phyloP scores from a whole-genome alignment of 2,888 invertebrate genomes.

The Leptopilina drosophilae region DNA sequence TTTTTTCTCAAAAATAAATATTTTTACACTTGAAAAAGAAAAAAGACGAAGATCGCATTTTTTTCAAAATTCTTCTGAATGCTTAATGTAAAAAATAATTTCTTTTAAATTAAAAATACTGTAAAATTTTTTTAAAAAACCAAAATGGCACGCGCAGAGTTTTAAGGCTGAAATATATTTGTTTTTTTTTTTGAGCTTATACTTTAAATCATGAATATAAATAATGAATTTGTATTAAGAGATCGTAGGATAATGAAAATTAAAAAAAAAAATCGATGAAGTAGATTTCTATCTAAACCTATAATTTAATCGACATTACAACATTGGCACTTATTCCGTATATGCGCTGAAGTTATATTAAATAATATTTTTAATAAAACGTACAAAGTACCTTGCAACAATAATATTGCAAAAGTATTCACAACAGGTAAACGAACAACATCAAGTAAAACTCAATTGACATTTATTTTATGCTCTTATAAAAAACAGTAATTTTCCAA shows the following conservation, averaged over 20 bases:
- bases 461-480: not conserved
- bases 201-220: too few relatives aligned
- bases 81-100: too few relatives aligned
- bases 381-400: constrained; percentile 33
- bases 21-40: too few relatives aligned
- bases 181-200: too few relatives aligned
- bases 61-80: too few relatives aligned
- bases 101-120: too few relatives aligned
- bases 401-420: constrained; percentile 28
- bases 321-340: constrained; percentile 28
- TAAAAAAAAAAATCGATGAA: not conserved
- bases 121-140: too few relatives aligned
- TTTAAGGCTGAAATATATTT: too few relatives aligned
- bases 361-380: constrained; percentile 12
- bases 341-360: constrained; percentile 21
- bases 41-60: too few relatives aligned
- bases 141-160: too few relatives aligned
- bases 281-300: constrained; percentile 6
- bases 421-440: constrained; percentile 36
- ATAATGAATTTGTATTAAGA: not conserved
- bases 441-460: constrained; percentile 17
- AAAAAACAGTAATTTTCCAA: constrained; percentile 7
- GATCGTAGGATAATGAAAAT: not conserved
- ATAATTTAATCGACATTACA: constrained; percentile 20
- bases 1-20: too few relatives aligned